Evolutionary conservation across 2,113 vertebrate species (phyloP).

Genomic region (Myotis lucifugus): DNA sequence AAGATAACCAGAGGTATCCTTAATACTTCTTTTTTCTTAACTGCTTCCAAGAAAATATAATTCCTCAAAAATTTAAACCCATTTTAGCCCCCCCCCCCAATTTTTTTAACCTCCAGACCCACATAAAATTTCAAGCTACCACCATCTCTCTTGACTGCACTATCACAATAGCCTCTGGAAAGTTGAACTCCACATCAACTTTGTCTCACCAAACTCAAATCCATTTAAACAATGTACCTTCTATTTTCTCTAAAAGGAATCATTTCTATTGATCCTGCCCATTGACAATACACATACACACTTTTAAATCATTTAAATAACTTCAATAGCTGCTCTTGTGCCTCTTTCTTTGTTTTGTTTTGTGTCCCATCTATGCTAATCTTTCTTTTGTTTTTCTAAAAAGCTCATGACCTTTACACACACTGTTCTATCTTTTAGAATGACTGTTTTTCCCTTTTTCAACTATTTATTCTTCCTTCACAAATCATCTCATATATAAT

Average conservation of each 20-base stretch:
- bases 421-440: not conserved
- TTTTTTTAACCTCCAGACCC: not conserved
- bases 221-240: not conserved
- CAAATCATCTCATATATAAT: not conserved
- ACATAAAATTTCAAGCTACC: not conserved
- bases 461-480: not conserved
- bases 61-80: not conserved
- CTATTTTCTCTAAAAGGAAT: not conserved
- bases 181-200: not conserved
- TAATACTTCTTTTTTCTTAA: not conserved
- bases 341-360: not conserved
- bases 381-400: not conserved
- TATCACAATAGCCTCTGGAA: not conserved
- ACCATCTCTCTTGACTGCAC: not conserved
- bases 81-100: not conserved
- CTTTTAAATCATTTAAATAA: not conserved
- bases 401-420: accelerated
- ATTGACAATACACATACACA: not conserved
- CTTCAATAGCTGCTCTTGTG: not conserved
- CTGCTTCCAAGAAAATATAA: not conserved
- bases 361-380: not conserved
- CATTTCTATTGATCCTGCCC: not conserved
- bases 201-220: not conserved
- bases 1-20: not conserved
- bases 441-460: not conserved